Percentiles rank a stretch among this genome's conserved stretches.
These are phyloP conservation scores for Pelodytes ibericus DNA, from an alignment of 2,797 vertebrate species.

Conservation along the genomic window DNA sequence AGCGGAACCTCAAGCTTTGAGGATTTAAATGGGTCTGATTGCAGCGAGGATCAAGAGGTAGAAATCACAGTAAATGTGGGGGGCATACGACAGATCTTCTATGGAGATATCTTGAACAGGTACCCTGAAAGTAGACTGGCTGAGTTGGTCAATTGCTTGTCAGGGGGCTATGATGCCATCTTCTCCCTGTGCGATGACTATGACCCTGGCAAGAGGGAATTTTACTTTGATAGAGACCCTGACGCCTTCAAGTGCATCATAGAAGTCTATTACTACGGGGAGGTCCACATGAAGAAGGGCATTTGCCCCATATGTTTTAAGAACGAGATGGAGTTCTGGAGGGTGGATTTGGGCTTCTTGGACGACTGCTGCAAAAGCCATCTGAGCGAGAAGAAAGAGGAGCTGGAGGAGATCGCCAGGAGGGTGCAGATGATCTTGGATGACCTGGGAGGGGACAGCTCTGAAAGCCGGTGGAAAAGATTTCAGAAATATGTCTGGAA, in stretches of 20 bases:
- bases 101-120: constrained; percentile 82
- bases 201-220: constrained; percentile 87
- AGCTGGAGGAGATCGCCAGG: constrained; percentile 89
- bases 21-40: constrained; percentile 71
- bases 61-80: constrained; percentile 93
- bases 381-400: constrained; percentile 89
- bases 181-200: constrained; percentile 94
- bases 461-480: constrained; percentile 77
- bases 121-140: constrained; percentile 92
- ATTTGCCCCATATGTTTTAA: constrained; percentile 97
- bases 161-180: constrained; percentile 80
- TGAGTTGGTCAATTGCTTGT: constrained; percentile 82
- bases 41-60: constrained; percentile 70
- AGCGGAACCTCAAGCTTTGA: constrained; percentile 77
- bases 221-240: constrained; percentile 96
- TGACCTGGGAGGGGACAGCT: constrained; percentile 83
- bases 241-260: constrained; percentile 94
- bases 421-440: constrained; percentile 91
- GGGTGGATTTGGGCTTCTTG: constrained; percentile 86
- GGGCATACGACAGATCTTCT: constrained; percentile 87
- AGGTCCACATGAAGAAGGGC: constrained; percentile 94
- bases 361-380: constrained; percentile 94
- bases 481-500: constrained; percentile 90
- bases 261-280: constrained; percentile 91
- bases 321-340: constrained; percentile 98